Base-by-base conservation (phyloP, 2,888 invertebrate genomes). In the Plemyria rubiginata region DNA sequence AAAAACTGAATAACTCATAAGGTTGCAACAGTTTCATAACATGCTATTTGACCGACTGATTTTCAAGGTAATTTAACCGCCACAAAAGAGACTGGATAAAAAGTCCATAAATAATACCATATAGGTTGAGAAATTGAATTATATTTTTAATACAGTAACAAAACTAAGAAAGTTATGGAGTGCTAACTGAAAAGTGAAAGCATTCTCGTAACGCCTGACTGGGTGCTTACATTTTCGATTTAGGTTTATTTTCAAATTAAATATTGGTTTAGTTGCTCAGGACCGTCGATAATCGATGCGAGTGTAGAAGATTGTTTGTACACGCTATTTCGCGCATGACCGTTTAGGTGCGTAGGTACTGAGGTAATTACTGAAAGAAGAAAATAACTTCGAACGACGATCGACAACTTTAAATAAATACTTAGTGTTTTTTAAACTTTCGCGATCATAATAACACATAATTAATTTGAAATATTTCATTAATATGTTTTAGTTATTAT, bases 111-210 rank as follows among this genome's bases (percentile, higher is more conserved):
- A 68, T 69, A 45, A 54, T 4, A 38, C 36, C 2, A 38, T 11
- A 38, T 40, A 41, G 28, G 29, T 15, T 4, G 43, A 3, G 45
- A 40, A 50, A 51, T 43, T 36, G 46, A 40, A 51, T 36, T 13
- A 53, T 13, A 16, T 5, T 57, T 73, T 73, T 66, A 67, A 49
- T 55, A 68, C 62, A 68, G 36, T 64, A 55, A 74, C 67, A 70
- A 73, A 73, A 76, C 72, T 73, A 73, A 68, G 74, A 74, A 75
- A 76, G 76, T 74, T 77, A 75, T 72, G 65, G 70, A 74, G 55
- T 55, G 38, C n/a, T 76, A 79, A 78, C 77, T 80, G 74, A 75
- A 85, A 74, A 86, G 87, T 85, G 86, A 87, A 86, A 87, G 85
- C 77, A 75, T 79, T 68, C 66, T 65, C 64, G 68, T 77, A 73